phyloP scores from a whole-genome alignment of 92 coral and sea anemone species.

The Virgularia gustaviana region DNA sequence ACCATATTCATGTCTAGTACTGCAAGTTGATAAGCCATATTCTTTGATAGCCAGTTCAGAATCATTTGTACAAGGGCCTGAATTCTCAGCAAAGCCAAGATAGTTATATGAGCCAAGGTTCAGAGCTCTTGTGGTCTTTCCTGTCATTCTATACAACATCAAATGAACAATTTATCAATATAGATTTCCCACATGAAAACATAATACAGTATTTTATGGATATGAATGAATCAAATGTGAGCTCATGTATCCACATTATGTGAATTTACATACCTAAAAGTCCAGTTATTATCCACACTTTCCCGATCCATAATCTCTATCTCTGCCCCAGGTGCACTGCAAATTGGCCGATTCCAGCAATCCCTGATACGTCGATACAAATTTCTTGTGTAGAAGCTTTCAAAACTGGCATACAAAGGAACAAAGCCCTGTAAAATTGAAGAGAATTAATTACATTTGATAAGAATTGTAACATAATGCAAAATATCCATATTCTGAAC shows the following conservation, averaged over 20 bases:
- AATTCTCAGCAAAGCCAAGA: conserved; percentile 95
- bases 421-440: conserved; percentile 91
- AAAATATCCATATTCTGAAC: too few relatives aligned
- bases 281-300: conserved; percentile 79
- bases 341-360: conserved; percentile 95
- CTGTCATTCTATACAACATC: conserved; percentile 50
- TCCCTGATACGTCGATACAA: conserved; percentile 83
- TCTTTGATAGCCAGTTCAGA: conserved; percentile 70
- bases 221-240: too few relatives aligned
- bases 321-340: conserved; percentile 87
- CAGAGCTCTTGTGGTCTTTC: conserved; percentile 60
- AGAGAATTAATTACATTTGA: too few relatives aligned
- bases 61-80: conserved; percentile 86
- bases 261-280: conserved; percentile 60
- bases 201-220: not conserved
- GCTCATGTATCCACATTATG: too few relatives aligned
- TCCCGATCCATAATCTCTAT: conserved; percentile 74
- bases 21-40: conserved; percentile 79
- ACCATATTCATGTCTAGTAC: conserved; percentile 97
- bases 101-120: conserved; percentile 96
- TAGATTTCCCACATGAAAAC: not conserved
- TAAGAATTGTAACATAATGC: too few relatives aligned
- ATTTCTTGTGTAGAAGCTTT: conserved; percentile 95
- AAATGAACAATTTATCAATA: not conserved
- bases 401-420: conserved; percentile 94